Evolutionary conservation across 2,888 invertebrate genomes (phyloP), one percentile per base, ranked within the genome.

Genomic region (Ypsolopha sequella): DNA sequence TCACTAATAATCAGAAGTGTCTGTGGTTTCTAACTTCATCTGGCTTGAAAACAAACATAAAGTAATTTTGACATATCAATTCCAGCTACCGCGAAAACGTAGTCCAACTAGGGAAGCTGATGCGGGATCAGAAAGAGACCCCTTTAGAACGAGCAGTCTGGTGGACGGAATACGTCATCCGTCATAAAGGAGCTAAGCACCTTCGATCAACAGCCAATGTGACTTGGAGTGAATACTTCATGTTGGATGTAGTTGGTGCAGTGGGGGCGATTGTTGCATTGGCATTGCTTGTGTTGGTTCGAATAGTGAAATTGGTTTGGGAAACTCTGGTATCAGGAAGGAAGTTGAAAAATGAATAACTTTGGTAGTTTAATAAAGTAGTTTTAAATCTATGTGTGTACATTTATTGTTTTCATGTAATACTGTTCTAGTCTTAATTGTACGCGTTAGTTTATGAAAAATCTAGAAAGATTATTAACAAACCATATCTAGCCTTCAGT

Each of bases 131-230:
- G 52, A 64, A 65, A 11, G 60, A 64, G 54, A 57, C 52, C 11
- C 57, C 63, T 7, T 36, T 66, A 41, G 65, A 68, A 41, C 61
- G 62, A 52, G 66, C 68, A 0, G 56, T 70, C 9, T 68, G 66
- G 66, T 70, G 69, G 69, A 66, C 67, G 8, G 72, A 72, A 52
- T 72, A 71, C 52, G 65, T 69, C 6, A 55, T 70, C 14, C 55
- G 69, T 14, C 64, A 69, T 53, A 58, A 62, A 51, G 71, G 72
- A 6, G 65, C 72, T 1, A 56, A 54, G 44, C 70, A 71, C 54
- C 57, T 72, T 9, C 60, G 63, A 51, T 68, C 67, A 7, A 60
- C 57, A n/a, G 52, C 60, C 6, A 61, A 65, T 45, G 51, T 68
- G 11, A 63, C 68, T n/a, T 60, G 60, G 56, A 64, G 61, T 56